Evolutionary conservation across 2,888 invertebrate genomes (phyloP), one percentile per base, ranked within the genome.

Genomic region (Clitarchus hookeri): DNA sequence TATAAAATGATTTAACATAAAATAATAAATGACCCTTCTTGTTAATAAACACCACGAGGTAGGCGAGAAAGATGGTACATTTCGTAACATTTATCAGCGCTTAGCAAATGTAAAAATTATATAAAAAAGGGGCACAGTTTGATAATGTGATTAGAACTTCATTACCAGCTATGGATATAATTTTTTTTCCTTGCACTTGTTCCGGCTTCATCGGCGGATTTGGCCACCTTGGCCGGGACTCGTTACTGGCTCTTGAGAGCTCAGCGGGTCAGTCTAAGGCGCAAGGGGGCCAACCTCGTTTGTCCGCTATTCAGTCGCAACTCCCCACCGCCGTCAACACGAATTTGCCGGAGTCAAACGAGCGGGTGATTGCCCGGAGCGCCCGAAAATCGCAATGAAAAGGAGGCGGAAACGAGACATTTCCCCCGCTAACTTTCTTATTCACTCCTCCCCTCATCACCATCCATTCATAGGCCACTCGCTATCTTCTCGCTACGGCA

Each of bases 341-440:
- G 65, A 8, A 36, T n/a, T 19, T 19, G 16, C 65, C n/a, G 65
- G 65, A 65, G 65, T 65, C 65, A 65, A 65, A n/a, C 65, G 65
- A 48, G 65, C 23, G 65, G 8, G 65, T 65, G 65, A 65, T 65
- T 65, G 65, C 65, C 65, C 65, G 65, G 65, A 65, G n/a, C n/a
- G 16, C 19, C 23, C 65, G 65, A n/a, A 48, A 48, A n/a, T 65
- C 65, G 11, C 16, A 65, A 65, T 65, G 65, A 65, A 65, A 65
- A 65, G 65, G 65, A 65, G n/a, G 65, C 65, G 65, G 23, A 65
- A 65, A 65, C 65, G 65, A 65, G 23, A n/a, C 65, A 65, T 65
- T 65, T 19, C 23, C 65, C 65, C n/a, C 65, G 2, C 48, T 16
- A 19, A 65, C 11, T 65, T 65, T n/a, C 48, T 13, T 16, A 11